phyloP scores from a whole-genome alignment of 2,888 invertebrate species.

The Lomographa bimaculata region DNA sequence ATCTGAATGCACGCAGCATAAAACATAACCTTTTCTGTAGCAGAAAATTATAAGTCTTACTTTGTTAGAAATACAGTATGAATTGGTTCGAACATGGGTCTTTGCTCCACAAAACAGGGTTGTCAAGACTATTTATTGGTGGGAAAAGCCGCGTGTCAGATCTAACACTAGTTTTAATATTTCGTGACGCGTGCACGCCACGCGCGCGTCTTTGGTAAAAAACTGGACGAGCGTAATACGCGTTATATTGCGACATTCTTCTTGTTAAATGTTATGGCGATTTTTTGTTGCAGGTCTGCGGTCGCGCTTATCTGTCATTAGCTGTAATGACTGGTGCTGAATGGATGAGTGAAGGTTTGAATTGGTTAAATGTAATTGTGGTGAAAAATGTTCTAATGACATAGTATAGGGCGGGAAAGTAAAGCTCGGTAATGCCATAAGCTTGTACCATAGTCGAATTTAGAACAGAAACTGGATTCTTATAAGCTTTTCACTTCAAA shows the following conservation, averaged over 20 bases:
- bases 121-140: constrained; percentile 79
- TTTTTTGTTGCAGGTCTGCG: constrained; percentile 65
- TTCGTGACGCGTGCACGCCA: constrained; percentile 70
- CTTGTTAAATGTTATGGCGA: constrained; percentile 72
- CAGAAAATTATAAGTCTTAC: no score
- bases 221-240: constrained; percentile 76
- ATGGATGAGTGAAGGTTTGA: constrained; percentile 34
- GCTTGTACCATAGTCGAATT: no score
- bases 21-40: background rate
- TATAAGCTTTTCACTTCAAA: no score
- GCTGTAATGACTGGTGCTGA: constrained; percentile 61
- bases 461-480: no score
- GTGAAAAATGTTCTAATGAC: background rate
- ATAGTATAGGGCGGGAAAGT: no score
- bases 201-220: constrained; percentile 78
- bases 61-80: constrained; percentile 16
- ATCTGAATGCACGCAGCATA: constrained; percentile 23
- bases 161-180: constrained; percentile 84
- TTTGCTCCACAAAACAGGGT: constrained; percentile 50
- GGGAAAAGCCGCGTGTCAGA: constrained; percentile 81
- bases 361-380: constrained; percentile 15
- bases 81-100: constrained; percentile 30
- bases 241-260: constrained; percentile 79
- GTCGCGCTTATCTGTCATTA: constrained; percentile 66
- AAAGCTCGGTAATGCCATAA: no score